Percentiles rank a stretch among this genome's conserved stretches.
These are phyloP conservation scores for Drosophila lacteicornis DNA, from an alignment of 1,140 invertebrate species.

Conservation along the genomic window DNA sequence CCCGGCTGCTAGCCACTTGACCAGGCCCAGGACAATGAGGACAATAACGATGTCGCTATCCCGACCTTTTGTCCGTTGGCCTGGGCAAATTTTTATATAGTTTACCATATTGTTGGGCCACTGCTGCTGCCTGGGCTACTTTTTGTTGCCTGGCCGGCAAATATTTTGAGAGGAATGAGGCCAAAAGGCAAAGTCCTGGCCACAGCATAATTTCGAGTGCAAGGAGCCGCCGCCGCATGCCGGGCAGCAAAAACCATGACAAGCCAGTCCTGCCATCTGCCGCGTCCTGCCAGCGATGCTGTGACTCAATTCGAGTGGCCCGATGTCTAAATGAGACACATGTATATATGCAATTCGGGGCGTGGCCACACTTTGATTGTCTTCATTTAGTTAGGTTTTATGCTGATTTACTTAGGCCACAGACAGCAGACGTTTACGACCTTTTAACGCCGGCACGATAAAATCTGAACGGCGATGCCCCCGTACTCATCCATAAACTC, in stretches of 20 bases:
- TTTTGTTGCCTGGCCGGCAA: constrained; percentile 62
- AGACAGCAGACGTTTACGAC: constrained; percentile 65
- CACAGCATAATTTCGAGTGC: constrained; percentile 74
- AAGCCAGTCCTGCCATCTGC: constrained; percentile 33
- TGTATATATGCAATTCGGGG: constrained; percentile 54
- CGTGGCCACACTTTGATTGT: constrained; percentile 77
- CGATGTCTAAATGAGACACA: constrained; percentile 43
- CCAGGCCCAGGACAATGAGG: constrained; percentile 74
- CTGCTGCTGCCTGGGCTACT: constrained; percentile 32
- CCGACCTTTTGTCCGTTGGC: constrained; percentile 74
- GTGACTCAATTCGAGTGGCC: constrained; percentile 70
- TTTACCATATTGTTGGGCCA: constrained; percentile 75
- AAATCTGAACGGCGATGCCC: constrained; percentile 59
- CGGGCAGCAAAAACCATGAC: constrained; percentile 36
- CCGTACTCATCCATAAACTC: constrained; percentile 43
- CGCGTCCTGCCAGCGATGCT: constrained; percentile 28
- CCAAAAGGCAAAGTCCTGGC: constrained; percentile 74
- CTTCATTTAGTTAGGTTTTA: constrained; percentile 83
- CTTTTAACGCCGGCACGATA: constrained; percentile 72
- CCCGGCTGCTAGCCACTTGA: constrained; percentile 67
- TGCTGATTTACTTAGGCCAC: constrained; percentile 82
- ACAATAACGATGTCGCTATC: constrained; percentile 76
- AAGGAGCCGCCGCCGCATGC: constrained; percentile 33
- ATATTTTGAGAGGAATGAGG: constrained; percentile 71
- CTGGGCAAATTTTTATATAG: constrained; percentile 78